These are phyloP conservation scores for Zaprionus obscuricornis DNA, from an alignment of 2,888 invertebrate species.

Conservation along the genomic window DNA sequence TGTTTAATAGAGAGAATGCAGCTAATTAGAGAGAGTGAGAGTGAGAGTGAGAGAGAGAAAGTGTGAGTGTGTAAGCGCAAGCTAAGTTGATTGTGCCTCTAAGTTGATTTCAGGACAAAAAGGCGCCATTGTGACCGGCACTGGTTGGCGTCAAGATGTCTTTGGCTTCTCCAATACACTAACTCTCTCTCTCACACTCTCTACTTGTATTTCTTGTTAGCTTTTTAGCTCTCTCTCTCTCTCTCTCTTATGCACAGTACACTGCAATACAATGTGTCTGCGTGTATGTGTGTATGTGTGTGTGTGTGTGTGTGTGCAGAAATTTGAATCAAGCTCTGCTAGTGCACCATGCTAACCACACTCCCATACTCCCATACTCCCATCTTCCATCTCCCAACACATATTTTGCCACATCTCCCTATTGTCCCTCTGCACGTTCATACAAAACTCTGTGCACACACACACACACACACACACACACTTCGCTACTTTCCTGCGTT, in stretches of 20 bases:
- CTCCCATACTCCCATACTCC: conserved; percentile 36
- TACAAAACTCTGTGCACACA: conserved; percentile 5
- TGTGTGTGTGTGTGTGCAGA: too few species aligned
- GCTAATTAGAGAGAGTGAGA: too few species aligned
- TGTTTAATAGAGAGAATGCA: too few species aligned
- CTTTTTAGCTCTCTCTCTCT: background rate
- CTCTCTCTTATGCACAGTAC: conserved; percentile 1
- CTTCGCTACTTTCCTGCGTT: conserved; percentile 6
- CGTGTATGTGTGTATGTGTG: too few species aligned
- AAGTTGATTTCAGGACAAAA: conserved; percentile 44
- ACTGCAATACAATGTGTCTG: too few species aligned
- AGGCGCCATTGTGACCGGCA: conserved; percentile 73
- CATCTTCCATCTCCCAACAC: conserved; percentile 11
- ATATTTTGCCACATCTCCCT: background rate
- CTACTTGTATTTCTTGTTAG: too few species aligned
- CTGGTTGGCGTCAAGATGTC: conserved; percentile 44
- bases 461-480: background rate
- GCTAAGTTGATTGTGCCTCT: conserved; percentile 17
- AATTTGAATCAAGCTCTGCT: too few species aligned
- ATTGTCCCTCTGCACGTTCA: too few species aligned
- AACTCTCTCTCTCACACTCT: conserved; percentile 10
- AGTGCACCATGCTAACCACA: too few species aligned
- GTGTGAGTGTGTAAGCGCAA: conserved; percentile 19
- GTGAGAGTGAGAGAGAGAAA: too few species aligned
- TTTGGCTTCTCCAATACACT: too few species aligned